A percentile compares a stretch with the other conserved stretches of the same genome.
Evolutionary conservation across 2,797 vertebrate species (phyloP).

Genomic region (Dermochelys coriacea): DNA sequence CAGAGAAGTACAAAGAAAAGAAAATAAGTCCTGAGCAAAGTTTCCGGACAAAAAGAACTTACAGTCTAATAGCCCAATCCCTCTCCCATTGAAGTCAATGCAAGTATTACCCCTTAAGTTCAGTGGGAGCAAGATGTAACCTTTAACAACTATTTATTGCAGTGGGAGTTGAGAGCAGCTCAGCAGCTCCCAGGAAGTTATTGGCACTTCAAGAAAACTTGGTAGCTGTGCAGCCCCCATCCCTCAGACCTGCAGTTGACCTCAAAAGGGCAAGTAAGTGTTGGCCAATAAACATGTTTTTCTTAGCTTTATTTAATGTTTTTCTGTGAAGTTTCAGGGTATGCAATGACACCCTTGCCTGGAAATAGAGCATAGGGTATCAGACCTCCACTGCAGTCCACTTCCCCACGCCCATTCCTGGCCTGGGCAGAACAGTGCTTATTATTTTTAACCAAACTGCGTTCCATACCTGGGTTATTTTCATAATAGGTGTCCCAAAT

Average conservation of each 20-base stretch:
- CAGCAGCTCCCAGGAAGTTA: not conserved
- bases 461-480: not conserved
- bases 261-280: not conserved
- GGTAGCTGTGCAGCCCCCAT: not conserved
- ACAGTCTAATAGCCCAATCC: not conserved
- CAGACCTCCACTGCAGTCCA: not conserved
- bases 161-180: not conserved
- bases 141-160: rapidly evolving
- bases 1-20: not conserved
- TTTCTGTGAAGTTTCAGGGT: not conserved
- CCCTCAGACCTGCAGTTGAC: not conserved
- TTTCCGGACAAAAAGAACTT: not conserved
- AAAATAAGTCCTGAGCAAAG: not conserved
- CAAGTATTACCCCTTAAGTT: not conserved
- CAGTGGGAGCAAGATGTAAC: not conserved
- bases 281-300: not conserved
- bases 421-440: not conserved
- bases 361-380: not conserved
- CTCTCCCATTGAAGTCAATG: not conserved
- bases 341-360: not conserved
- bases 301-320: not conserved
- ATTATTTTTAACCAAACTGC: not conserved
- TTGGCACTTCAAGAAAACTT: not conserved
- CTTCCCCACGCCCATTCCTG: not conserved
- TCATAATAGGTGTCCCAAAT: not conserved